Percentiles rank a stretch among this genome's conserved stretches.
phyloP scores from a whole-genome alignment of 2,113 vertebrate species.

The Leiothrix lutea region DNA sequence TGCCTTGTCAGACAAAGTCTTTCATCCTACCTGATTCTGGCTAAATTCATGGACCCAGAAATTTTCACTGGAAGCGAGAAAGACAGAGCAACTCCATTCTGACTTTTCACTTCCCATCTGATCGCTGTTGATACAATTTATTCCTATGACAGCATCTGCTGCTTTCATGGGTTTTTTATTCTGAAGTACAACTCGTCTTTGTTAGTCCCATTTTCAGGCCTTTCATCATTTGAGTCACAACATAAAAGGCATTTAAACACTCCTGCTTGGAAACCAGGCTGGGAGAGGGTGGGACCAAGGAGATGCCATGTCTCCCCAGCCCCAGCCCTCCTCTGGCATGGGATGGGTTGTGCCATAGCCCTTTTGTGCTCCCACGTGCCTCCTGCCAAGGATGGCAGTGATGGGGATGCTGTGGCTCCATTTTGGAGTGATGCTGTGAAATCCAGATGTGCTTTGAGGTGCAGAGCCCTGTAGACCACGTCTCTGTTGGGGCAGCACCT shows the following conservation, averaged over 20 bases:
- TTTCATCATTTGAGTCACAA: slow-evolving; percentile 51
- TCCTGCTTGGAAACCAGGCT: neutral
- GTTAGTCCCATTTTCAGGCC: slow-evolving; percentile 38
- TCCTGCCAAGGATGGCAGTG: neutral
- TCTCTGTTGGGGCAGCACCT: neutral
- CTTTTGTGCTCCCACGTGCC: fast-evolving
- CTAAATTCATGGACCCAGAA: slow-evolving; percentile 1
- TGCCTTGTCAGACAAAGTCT: slow-evolving; percentile 23
- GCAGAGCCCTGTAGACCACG: fast-evolving
- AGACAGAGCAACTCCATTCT: slow-evolving; percentile 2
- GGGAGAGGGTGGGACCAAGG: neutral
- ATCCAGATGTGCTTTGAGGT: neutral
- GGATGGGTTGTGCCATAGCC: neutral
- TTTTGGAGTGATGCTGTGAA: neutral
- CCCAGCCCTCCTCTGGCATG: neutral
- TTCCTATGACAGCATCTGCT: slow-evolving; percentile 53
- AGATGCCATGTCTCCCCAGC: neutral
- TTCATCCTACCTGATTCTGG: slow-evolving; percentile 48
- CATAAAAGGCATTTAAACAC: slow-evolving; percentile 53
- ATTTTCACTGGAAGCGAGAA: neutral
- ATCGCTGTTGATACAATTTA: slow-evolving; percentile 54
- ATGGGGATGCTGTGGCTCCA: neutral
- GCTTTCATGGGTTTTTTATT: slow-evolving; percentile 41
- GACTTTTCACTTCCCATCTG: slow-evolving; percentile 45
- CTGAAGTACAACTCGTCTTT: slow-evolving; percentile 54